Conservation (phyloP, 2,113 vertebrate species). For the Hiodon alosoides region DNA sequence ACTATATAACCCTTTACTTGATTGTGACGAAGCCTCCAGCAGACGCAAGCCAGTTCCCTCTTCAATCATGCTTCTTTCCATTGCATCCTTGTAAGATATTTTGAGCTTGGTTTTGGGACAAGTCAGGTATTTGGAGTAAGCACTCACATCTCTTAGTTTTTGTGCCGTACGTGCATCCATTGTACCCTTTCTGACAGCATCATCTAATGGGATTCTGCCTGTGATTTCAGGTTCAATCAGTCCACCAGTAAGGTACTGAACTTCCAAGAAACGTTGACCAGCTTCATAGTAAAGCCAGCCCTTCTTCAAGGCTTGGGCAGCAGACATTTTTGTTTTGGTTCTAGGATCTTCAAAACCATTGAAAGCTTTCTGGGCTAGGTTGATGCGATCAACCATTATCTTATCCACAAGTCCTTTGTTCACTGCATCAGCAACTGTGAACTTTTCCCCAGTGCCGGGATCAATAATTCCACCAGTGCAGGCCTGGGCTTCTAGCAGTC, state of each 20-base stretch:
- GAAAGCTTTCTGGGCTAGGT: conserved; percentile 91
- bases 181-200: conserved; percentile 81
- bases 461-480: conserved; percentile 96
- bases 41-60: conserved; percentile 81
- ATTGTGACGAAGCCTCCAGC: conserved; percentile 86
- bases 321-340: conserved; percentile 95
- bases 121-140: conserved; percentile 90
- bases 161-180: conserved; percentile 86
- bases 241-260: conserved; percentile 92
- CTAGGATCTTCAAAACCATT: conserved; percentile 92
- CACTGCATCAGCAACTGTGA: conserved; percentile 70
- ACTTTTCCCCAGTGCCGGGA: conserved; percentile 76
- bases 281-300: conserved; percentile 98
- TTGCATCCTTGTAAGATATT: conserved; percentile 94
- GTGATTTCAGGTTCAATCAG: conserved; percentile 80
- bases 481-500: conserved; percentile 90
- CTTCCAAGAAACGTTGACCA: conserved; percentile 91
- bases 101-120: conserved; percentile 98
- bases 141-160: conserved; percentile 83
- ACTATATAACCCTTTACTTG: conserved; percentile 94
- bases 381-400: conserved; percentile 93
- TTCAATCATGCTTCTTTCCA: conserved; percentile 95
- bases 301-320: conserved; percentile 92
- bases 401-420: conserved; percentile 83
- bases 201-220: conserved; percentile 79